Conservation (phyloP, 2,888 invertebrate genomes). For the Acanthosepion pharaonis region DNA sequence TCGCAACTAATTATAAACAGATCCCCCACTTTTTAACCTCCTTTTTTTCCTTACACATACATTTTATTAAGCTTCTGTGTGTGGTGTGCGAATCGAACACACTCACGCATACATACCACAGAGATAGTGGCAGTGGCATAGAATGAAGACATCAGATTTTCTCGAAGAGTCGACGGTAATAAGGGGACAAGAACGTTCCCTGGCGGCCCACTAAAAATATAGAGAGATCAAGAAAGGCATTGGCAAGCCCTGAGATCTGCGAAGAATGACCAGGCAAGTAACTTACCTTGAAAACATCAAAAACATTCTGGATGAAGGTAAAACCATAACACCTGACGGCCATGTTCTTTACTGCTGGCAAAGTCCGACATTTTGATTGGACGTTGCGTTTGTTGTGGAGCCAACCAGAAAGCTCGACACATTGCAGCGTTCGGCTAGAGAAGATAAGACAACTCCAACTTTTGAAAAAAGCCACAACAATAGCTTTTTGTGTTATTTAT, state of each 20-base stretch:
- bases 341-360: slow-evolving; percentile 47
- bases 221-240: slow-evolving; percentile 17
- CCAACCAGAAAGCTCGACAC: slow-evolving; percentile 34
- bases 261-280: neutral
- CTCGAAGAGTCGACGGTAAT: neutral
- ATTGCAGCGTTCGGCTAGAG: neutral
- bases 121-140: slow-evolving; percentile 35
- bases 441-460: slow-evolving; percentile 46
- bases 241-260: neutral
- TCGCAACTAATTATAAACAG: neutral
- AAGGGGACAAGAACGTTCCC: neutral
- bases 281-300: slow-evolving; percentile 47
- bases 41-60: neutral
- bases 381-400: neutral
- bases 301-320: slow-evolving; percentile 45
- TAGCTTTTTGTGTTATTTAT: neutral
- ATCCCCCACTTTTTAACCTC: neutral
- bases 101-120: slow-evolving; percentile 1
- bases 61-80: neutral
- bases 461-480: slow-evolving; percentile 4
- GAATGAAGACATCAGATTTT: slow-evolving; percentile 24
- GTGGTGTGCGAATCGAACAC: neutral
- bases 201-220: neutral
- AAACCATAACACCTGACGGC: slow-evolving; percentile 48
- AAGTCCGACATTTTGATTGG: slow-evolving; percentile 46